Percentiles rank a stretch among this genome's conserved stretches.
Evolutionary conservation across 2,888 invertebrate genomes (phyloP).

Genomic region (Agrochola litura): DNA sequence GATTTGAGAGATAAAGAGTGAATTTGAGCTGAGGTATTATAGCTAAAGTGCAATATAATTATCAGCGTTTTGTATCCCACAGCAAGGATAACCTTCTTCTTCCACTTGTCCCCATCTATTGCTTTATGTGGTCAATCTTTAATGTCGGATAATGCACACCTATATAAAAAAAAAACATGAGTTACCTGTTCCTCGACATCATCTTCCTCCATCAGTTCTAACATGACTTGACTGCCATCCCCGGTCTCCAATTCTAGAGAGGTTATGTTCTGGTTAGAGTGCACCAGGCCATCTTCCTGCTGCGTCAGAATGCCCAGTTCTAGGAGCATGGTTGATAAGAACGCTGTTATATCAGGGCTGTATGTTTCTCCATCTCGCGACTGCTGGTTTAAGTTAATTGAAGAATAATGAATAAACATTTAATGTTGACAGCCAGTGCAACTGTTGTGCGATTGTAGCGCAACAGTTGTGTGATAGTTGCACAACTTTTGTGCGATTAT

Average conservation of each 20-base stretch:
- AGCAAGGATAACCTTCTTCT: not conserved
- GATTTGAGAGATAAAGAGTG: not conserved
- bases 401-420: not conserved
- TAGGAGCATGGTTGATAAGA: constrained; percentile 77
- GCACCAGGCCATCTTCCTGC: constrained; percentile 64
- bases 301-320: constrained; percentile 78
- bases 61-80: too few species aligned
- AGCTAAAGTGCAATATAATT: too few species aligned
- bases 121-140: not conserved
- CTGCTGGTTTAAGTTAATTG: constrained; percentile 8
- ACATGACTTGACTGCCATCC: constrained; percentile 72
- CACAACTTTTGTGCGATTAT: not conserved
- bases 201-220: constrained; percentile 80
- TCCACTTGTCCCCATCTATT: not conserved
- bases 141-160: not conserved
- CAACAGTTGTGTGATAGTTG: too few species aligned
- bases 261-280: constrained; percentile 68
- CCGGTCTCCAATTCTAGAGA: constrained; percentile 78
- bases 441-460: not conserved
- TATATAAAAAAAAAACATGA: not conserved
- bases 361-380: constrained; percentile 52
- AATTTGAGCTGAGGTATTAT: too few species aligned
- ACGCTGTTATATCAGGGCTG: constrained; percentile 71
- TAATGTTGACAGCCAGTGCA: not conserved
- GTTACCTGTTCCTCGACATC: constrained; percentile 59